A percentile compares a stretch with the other conserved stretches of the same genome.
These are phyloP conservation scores for Capitella teleta DNA, from an alignment of 1,140 invertebrate genomes.

Conservation along the genomic window DNA sequence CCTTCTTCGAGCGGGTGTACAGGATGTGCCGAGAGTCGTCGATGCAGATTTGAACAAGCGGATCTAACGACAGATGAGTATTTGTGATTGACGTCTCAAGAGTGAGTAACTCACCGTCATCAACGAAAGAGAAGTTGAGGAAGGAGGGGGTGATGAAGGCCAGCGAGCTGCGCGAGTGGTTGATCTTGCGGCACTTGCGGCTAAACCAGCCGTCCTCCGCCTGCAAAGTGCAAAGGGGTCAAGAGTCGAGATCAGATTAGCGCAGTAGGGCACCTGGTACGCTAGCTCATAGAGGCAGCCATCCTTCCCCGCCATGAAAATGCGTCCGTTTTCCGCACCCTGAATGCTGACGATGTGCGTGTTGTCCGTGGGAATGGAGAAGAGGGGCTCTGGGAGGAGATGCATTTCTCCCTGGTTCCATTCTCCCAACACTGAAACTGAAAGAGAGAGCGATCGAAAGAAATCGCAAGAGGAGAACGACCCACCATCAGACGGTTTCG, in stretches of 20 bases:
- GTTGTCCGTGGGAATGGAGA: constrained; percentile 83
- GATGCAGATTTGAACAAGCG: constrained; percentile 76
- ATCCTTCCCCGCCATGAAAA: constrained; percentile 91
- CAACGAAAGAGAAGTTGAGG: constrained; percentile 63
- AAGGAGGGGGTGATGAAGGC: constrained; percentile 88
- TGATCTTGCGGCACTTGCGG: constrained; percentile 86
- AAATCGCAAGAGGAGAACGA: background rate
- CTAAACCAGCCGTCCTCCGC: constrained; percentile 75
- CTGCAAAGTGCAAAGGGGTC: constrained; percentile 18
- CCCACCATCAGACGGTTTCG: constrained; percentile 44
- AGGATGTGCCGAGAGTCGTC: constrained; percentile 83
- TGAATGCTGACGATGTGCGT: constrained; percentile 70
- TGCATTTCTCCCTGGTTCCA: constrained; percentile 63
- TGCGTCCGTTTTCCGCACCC: constrained; percentile 70
- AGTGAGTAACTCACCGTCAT: too few relatives aligned
- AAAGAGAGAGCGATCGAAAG: background rate
- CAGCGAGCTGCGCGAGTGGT: constrained; percentile 76
- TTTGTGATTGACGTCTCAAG: too few relatives aligned
- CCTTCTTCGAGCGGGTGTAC: constrained; percentile 65
- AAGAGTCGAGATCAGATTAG: background rate
- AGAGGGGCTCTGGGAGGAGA: constrained; percentile 83
- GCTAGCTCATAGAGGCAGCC: constrained; percentile 89
- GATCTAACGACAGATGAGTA: too few relatives aligned
- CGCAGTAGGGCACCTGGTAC: constrained; percentile 62
- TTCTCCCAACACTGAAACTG: constrained; percentile 5